Base-by-base conservation (phyloP, 2,888 invertebrate genomes). In the Thymelicus acteon region DNA sequence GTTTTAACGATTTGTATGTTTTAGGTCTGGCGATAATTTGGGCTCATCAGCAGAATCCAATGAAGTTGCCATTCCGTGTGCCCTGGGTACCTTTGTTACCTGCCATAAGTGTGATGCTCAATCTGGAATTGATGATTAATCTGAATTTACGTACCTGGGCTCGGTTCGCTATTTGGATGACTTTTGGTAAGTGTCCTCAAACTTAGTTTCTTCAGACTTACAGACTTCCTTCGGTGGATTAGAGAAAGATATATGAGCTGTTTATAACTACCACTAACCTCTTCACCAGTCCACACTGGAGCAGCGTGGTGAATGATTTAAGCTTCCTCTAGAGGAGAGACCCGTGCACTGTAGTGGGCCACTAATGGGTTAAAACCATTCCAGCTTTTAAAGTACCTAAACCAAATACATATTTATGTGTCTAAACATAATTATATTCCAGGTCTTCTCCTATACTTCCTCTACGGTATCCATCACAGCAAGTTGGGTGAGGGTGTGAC, bases 381-480 rank as follows among this genome's bases (percentile, higher is more conserved):
- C 31, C 31, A 5, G 31, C 3, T 31, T 31, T 31, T 31, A 31
- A 31, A 31, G 31, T 31, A 31, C 5, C 31, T 3, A 31, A 31
- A 31, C 31, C 31, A 31, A 31, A 3, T 31, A 31, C 31, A 31
- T 31, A 31, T 3, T 31, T 31, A 31, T 0, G 31, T 31, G 31
- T 31, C 31, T 5, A 12, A 52, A 52, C 60, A 60, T 48, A n/a
- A n/a, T n/a, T n/a, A 1, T 61, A 54, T 85, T 94, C 15, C 90
- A 97, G 97, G 97, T 64, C 94, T 97, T 85, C 89, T 97, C 39
- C 95, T 97, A 7, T 98, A 98, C 85, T 97, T 97, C 88, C 89
- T 97, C 1, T 97, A 98, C 85, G 97, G 97, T 6, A 97, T 98
- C 73, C 96, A 97, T 82, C 96, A 97, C 85, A 98, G 97, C 87